Conservation (phyloP, 2,113 vertebrate genomes). For the Rhabdornis inornatus region DNA sequence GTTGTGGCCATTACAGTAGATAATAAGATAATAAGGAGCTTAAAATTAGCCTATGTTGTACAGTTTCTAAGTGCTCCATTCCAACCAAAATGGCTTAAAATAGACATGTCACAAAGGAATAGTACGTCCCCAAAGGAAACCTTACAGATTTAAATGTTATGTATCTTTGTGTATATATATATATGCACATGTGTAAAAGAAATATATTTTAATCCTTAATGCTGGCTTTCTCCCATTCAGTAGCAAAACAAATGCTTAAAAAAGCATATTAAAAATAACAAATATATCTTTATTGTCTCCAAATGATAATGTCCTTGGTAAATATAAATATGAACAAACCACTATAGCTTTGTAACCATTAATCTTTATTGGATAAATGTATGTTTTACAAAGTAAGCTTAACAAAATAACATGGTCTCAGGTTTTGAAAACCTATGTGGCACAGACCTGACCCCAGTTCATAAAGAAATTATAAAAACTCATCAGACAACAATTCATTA, state of each 20-base stretch:
- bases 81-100: background rate
- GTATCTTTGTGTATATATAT: accelerated
- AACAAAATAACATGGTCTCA: background rate
- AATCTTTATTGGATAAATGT: conserved; percentile 60
- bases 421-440: background rate
- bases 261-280: background rate
- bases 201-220: background rate
- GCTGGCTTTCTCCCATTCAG: background rate
- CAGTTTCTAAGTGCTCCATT: background rate
- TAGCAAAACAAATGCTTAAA: background rate
- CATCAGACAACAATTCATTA: background rate
- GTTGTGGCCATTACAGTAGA: background rate
- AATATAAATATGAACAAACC: background rate
- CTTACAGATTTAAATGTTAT: background rate
- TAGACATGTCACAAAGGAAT: background rate
- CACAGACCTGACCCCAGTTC: background rate
- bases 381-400: conserved; percentile 30
- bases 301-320: background rate
- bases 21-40: background rate
- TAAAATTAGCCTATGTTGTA: background rate
- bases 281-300: background rate
- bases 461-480: background rate
- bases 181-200: background rate
- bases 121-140: background rate
- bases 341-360: conserved; percentile 7